These are phyloP conservation scores for Poecilus cupreus DNA, from an alignment of 2,888 invertebrate genomes.

Conservation along the genomic window DNA sequence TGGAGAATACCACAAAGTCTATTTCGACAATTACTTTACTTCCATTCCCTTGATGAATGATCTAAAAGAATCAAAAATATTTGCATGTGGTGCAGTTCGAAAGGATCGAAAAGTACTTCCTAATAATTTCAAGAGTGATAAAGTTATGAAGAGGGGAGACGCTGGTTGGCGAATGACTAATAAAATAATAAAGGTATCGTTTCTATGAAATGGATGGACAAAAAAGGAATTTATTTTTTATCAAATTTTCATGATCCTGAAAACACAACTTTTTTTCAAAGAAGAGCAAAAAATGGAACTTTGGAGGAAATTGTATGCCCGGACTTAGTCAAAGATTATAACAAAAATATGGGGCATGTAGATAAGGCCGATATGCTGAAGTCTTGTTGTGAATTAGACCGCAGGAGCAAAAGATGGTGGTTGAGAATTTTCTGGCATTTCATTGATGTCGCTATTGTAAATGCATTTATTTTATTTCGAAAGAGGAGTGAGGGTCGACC, in stretches of 20 bases:
- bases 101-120: slow-evolving; percentile 62
- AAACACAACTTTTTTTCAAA: neutral
- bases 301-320: neutral
- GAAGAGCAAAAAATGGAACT: neutral
- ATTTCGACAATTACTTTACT: slow-evolving; percentile 63
- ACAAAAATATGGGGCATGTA: slow-evolving; percentile 26
- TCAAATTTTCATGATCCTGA: slow-evolving; percentile 34
- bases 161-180: slow-evolving; percentile 63
- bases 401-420: slow-evolving; percentile 16
- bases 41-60: slow-evolving; percentile 60
- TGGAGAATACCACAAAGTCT: slow-evolving; percentile 59
- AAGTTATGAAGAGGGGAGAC: slow-evolving; percentile 63
- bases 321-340: slow-evolving; percentile 5
- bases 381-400: neutral
- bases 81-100: slow-evolving; percentile 64
- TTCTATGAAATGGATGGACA: slow-evolving; percentile 63
- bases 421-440: slow-evolving; percentile 10
- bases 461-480: neutral
- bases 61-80: slow-evolving; percentile 61
- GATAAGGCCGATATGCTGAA: slow-evolving; percentile 32
- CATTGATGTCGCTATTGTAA: slow-evolving; percentile 21
- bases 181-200: slow-evolving; percentile 59
- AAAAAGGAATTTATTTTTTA: slow-evolving; percentile 61
- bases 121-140: slow-evolving; percentile 61
- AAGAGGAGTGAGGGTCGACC: neutral